These are phyloP conservation scores for Anniella stebbinsi DNA, from an alignment of 2,797 vertebrate species.

Conservation along the genomic window DNA sequence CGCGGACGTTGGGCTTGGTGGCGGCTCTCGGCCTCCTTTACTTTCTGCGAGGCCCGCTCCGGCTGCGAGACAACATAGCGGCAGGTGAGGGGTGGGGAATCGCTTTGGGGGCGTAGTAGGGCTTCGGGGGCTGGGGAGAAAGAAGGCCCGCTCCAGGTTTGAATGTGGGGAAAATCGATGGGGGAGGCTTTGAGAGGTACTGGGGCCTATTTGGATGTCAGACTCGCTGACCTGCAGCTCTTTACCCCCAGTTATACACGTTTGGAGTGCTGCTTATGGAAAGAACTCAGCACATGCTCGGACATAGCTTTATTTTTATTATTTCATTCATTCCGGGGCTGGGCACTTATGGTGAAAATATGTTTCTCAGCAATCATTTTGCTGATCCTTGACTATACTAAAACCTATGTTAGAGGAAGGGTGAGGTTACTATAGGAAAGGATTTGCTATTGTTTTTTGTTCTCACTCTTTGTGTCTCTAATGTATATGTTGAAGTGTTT, in stretches of 20 bases:
- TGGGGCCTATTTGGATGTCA: background rate
- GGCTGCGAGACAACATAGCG: slow-evolving; percentile 90
- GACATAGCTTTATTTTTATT: background rate
- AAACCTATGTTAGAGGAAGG: background rate
- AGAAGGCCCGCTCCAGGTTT: too few species aligned
- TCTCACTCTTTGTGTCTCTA: background rate
- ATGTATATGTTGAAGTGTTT: slow-evolving; percentile 1
- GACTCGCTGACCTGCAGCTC: background rate
- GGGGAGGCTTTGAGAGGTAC: background rate
- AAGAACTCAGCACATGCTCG: background rate
- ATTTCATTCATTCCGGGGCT: background rate
- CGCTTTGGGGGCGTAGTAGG: background rate
- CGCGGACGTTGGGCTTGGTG: slow-evolving; percentile 87
- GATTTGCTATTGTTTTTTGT: too few species aligned
- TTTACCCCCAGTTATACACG: background rate
- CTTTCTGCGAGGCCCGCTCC: slow-evolving; percentile 91
- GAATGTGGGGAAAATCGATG: background rate
- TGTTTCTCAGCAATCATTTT: background rate
- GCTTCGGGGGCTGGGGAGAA: too few species aligned
- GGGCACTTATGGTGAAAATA: background rate
- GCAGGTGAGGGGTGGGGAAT: slow-evolving; percentile 84
- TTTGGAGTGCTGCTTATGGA: background rate
- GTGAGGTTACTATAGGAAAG: background rate
- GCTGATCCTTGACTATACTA: background rate
- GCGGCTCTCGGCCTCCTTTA: slow-evolving; percentile 90